Evolutionary conservation across 2,888 invertebrate genomes (phyloP), one percentile per base, ranked within the genome.

Genomic region (Ceratothoa steindachneri): DNA sequence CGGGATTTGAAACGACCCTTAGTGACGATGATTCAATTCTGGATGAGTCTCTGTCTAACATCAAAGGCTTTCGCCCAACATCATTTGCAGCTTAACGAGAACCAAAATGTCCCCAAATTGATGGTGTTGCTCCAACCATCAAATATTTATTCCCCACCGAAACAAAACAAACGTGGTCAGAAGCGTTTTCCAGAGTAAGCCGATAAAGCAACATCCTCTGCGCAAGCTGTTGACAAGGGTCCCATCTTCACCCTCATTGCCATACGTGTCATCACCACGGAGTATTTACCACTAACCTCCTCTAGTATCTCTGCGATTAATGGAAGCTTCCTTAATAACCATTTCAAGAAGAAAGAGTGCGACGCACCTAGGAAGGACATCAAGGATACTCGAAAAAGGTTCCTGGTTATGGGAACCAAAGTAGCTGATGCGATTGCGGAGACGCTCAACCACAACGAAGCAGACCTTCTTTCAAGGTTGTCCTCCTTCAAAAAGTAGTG

Each of bases 361-460:
- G 22, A 60, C 1, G 12, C 19, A 24, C 60, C n/a, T 22, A 9
- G 24, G 27, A 60, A 60, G 3, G 60, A 60, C 22, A 60, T 60
- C 27, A 60, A 24, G 27, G 60, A 60, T 12, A 60, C 60, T 12
- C 60, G n/a, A 1, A 60, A 60, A 24, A 60, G 24, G 27, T 60
- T 60, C 60, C 27, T 60, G 22, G 24, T 60, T 1, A 60, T 60
- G 60, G 60, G 60, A 24, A 60, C 60, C 22, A 60, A 60, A 60
- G 60, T 60, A 1, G 60, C 60, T 1, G 24, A 60, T 24, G 60
- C 60, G 12, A 60, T 60, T 60, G n/a, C 60, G 1, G 60, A 60
- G 60, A 60, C 60, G 12, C 24, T 60, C 22, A 60, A 60, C 22
- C 60, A 60, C 24, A 60, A 60, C 22, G 60, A 60, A 60, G 60